These are phyloP conservation scores for Trisateles emortualis DNA, from an alignment of 2,888 invertebrate genomes.

Conservation along the genomic window DNA sequence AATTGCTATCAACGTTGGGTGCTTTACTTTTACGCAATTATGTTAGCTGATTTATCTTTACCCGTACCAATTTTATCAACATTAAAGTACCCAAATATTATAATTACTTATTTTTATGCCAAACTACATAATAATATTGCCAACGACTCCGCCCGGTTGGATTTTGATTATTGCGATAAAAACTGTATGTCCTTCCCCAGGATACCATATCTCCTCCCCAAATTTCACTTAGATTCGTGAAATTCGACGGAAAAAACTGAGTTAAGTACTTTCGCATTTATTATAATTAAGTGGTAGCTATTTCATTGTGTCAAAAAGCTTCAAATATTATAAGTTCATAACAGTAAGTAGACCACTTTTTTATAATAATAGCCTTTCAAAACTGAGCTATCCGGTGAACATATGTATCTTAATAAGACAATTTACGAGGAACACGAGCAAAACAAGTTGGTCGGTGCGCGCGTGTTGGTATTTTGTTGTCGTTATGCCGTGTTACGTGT, in stretches of 20 bases:
- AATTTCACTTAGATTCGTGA: no score
- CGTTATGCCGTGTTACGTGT: slow-evolving; percentile 73
- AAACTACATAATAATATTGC: no score
- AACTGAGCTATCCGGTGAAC: neutral
- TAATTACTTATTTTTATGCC: no score
- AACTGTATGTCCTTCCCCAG: no score
- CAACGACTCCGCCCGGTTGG: no score
- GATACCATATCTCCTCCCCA: no score
- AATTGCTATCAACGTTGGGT: slow-evolving; percentile 29
- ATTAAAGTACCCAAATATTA: no score
- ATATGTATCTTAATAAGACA: slow-evolving; percentile 19
- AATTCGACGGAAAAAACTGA: no score
- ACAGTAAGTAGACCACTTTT: neutral
- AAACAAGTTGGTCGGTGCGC: slow-evolving; percentile 31
- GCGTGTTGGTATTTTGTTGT: slow-evolving; percentile 46
- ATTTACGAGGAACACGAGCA: slow-evolving; percentile 27
- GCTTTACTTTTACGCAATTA: slow-evolving; percentile 29
- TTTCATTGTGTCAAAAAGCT: no score
- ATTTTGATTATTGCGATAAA: no score
- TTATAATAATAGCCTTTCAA: slow-evolving; percentile 1
- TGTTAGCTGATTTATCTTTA: slow-evolving; percentile 1
- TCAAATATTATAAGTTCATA: neutral
- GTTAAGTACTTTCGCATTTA: no score
- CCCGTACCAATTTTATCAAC: neutral
- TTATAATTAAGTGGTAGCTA: no score